phyloP scores from a whole-genome alignment of 2,888 invertebrate genomes.

The Unio delphinus region DNA sequence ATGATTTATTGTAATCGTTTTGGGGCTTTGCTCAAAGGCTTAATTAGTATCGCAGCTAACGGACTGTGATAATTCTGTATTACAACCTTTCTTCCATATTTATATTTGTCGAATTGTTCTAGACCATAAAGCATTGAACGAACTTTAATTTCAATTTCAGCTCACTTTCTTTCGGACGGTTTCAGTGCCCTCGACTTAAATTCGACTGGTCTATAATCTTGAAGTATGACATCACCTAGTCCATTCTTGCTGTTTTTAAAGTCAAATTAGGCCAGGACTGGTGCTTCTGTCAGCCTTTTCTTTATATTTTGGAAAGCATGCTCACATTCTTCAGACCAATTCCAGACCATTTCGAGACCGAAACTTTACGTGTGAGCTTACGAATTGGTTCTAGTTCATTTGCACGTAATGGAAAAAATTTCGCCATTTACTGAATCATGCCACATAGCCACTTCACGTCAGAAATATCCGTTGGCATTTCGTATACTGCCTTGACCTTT shows the following conservation, averaged over 20 bases:
- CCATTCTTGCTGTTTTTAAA: slow-evolving; percentile 23
- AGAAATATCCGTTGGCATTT: slow-evolving; percentile 32
- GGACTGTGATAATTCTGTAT: slow-evolving; percentile 2
- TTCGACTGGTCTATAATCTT: slow-evolving; percentile 31
- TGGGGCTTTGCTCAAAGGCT: too few relatives aligned
- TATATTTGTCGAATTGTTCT: slow-evolving; percentile 39
- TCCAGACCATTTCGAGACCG: not conserved
- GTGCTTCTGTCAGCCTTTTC: slow-evolving; percentile 21
- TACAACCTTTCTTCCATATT: slow-evolving; percentile 25
- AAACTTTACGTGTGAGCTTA: slow-evolving; percentile 7
- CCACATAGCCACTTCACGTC: slow-evolving; percentile 32
- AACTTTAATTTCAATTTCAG: slow-evolving; percentile 40
- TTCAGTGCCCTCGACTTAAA: slow-evolving; percentile 33
- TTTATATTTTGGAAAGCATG: slow-evolving; percentile 25
- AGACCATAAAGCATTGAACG: slow-evolving; percentile 26
- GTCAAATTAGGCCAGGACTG: slow-evolving; percentile 27
- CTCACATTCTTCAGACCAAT: slow-evolving; percentile 13
- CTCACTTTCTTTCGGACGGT: slow-evolving; percentile 32
- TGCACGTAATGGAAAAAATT: slow-evolving; percentile 17
- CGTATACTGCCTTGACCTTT: slow-evolving; percentile 26
- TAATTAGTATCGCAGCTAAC: too few relatives aligned
- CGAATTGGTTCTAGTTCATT: slow-evolving; percentile 15
- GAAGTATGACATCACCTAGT: slow-evolving; percentile 31
- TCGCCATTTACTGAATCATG: slow-evolving; percentile 36
- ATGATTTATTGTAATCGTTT: too few relatives aligned